Evolutionary conservation across 2,888 invertebrate genomes (phyloP), one percentile per base, ranked within the genome.

Genomic region (Atrina japonica): DNA sequence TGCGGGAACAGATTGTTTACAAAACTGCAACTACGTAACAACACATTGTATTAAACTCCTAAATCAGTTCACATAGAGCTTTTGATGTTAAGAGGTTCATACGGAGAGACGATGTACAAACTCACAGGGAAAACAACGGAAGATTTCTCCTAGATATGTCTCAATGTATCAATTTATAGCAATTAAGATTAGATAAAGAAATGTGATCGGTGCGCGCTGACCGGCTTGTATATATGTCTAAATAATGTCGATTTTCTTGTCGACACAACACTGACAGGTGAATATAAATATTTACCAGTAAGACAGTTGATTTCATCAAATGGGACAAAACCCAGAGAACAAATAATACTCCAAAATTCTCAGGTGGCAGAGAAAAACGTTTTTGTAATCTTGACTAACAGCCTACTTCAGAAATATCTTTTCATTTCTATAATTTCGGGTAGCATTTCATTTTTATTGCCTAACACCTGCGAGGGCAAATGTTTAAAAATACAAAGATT

Each of bases 401-500:
- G 55, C 30, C 21, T 55, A 55, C 55, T 35, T 55, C 29, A 55
- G 35, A 30, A 40, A 55, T 55, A 40, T 35, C 35, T 35, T 35
- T 35, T 35, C 35, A 35, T 35, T 35, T 35, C 35, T 35, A 35
- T 35, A 35, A 35, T 35, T 35, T 35, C 35, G 35, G 35, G 35
- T 35, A 35, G 35, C 35, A 35, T 35, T 35, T 49, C 35, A 35
- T 35, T 35, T 35, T 35, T 40, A 64, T 64, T 52, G 64, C 52
- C 25, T 25, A 52, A 49, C 71, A 72, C 71, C 71, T 72, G 71
- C 58, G 43, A 25, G 30, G 45, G 45, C 60, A 61, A 67, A 25
- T 41, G 43, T 52, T 43, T 52, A 53, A 67, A 67, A 53, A 52
- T 29, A 41, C 30, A 50, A 30, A 55, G 58, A 66, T 63, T 64